These are phyloP conservation scores for Congeria kusceri DNA, from an alignment of 2,888 invertebrate species.

Conservation along the genomic window DNA sequence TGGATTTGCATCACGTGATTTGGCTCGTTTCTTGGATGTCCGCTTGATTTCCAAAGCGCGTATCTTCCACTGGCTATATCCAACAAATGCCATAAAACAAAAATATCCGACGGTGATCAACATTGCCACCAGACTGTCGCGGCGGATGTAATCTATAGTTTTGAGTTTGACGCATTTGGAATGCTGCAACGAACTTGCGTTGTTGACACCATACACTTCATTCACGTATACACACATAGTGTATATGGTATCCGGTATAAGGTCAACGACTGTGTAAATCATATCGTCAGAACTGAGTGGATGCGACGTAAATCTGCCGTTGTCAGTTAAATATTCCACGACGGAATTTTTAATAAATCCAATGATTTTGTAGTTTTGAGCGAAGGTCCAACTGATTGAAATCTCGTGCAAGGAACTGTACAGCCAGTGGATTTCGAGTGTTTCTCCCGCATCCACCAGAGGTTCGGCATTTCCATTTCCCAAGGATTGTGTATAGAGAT, in stretches of 20 bases:
- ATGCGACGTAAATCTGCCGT: conserved; percentile 56
- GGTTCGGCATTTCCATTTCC: no score
- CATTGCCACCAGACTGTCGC: conserved; percentile 63
- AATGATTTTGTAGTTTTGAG: conserved; percentile 24
- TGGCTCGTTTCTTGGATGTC: conserved; percentile 17
- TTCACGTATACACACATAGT: conserved; percentile 58
- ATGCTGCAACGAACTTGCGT: conserved; percentile 54
- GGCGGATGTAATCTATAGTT: conserved; percentile 63
- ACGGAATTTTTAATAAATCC: conserved; percentile 42
- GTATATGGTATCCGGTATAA: conserved; percentile 50
- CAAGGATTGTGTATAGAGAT: no score
- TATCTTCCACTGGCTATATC: conserved; percentile 65
- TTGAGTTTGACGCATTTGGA: conserved; percentile 63
- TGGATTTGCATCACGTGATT: neutral
- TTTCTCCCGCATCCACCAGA: neutral
- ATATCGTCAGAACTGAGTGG: conserved; percentile 32
- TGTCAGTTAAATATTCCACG: conserved; percentile 56
- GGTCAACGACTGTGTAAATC: conserved; percentile 47
- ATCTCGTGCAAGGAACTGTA: conserved; percentile 55
- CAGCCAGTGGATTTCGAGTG: conserved; percentile 49
- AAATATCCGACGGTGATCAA: conserved; percentile 62
- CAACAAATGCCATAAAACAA: conserved; percentile 53
- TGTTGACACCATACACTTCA: conserved; percentile 41
- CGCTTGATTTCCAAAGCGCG: conserved; percentile 34
- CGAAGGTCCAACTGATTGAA: conserved; percentile 44